These are phyloP conservation scores for Rhagonycha fulva DNA, from an alignment of 2,888 invertebrate genomes.

Conservation along the genomic window DNA sequence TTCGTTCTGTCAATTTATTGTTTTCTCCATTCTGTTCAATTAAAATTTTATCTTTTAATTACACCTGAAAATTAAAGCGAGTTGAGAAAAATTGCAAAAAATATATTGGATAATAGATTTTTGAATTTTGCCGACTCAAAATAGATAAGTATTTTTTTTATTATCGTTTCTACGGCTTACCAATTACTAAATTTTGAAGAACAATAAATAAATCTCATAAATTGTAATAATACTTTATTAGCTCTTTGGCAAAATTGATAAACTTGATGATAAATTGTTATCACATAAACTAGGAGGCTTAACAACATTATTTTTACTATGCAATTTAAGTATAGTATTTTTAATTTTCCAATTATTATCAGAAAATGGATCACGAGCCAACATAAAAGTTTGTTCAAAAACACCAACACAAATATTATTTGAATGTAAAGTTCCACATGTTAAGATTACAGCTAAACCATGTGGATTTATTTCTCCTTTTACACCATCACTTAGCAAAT, in stretches of 20 bases:
- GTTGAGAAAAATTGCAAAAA: too few relatives aligned
- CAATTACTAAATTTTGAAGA: background rate
- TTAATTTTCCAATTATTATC: constrained; percentile 73
- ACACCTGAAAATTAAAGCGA: too few relatives aligned
- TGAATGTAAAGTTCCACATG: constrained; percentile 67
- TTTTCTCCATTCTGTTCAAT: too few relatives aligned
- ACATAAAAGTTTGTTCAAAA: constrained; percentile 68
- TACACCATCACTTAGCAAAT: constrained; percentile 61
- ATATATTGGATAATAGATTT: too few relatives aligned
- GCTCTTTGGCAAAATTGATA: constrained; percentile 18
- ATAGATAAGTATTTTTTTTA: too few relatives aligned
- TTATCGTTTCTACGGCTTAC: too few relatives aligned
- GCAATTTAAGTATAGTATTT: constrained; percentile 57
- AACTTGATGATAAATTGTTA: constrained; percentile 20
- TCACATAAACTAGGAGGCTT: constrained; percentile 28
- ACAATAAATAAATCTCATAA: background rate
- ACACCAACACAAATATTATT: constrained; percentile 60
- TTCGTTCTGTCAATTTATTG: too few relatives aligned
- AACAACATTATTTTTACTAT: constrained; percentile 45
- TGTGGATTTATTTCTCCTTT: constrained; percentile 63
- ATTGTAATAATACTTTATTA: background rate
- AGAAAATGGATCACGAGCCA: constrained; percentile 64
- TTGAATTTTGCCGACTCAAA: too few relatives aligned
- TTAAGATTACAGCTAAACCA: constrained; percentile 64
- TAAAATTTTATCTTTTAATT: too few relatives aligned